These are phyloP conservation scores for Tiaroga cobitis DNA, from an alignment of 2,797 vertebrate genomes.

Conservation along the genomic window DNA sequence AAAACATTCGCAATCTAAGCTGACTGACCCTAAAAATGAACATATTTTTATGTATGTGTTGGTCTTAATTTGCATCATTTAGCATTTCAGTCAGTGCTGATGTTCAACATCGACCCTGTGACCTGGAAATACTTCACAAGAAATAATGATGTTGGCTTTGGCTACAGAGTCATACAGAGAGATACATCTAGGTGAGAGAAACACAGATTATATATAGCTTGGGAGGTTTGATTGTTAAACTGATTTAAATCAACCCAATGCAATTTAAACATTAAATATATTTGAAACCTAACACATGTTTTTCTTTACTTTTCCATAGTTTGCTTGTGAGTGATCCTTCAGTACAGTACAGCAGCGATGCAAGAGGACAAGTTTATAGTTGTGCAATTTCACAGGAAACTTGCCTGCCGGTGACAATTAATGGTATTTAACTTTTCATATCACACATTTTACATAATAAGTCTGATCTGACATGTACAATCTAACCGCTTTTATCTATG, in stretches of 20 bases:
- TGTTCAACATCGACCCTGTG: slow-evolving; percentile 73
- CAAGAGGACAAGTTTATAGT: neutral
- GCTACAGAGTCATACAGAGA: slow-evolving; percentile 76
- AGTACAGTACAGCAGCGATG: slow-evolving; percentile 57
- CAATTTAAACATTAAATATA: neutral
- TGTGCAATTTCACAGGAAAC: neutral
- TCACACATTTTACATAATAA: neutral
- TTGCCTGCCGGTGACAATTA: slow-evolving; percentile 43
- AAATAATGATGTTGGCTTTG: slow-evolving; percentile 65
- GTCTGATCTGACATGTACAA: neutral
- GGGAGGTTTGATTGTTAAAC: neutral
- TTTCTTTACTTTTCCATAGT: slow-evolving; percentile 58
- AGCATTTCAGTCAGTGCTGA: slow-evolving; percentile 61
- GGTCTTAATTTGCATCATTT: slow-evolving; percentile 5
- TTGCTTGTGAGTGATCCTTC: slow-evolving; percentile 76
- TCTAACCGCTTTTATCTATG: neutral
- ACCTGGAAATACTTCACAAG: slow-evolving; percentile 65
- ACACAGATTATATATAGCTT: too few species aligned
- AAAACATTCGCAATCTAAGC: neutral
- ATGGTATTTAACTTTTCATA: slow-evolving; percentile 49
- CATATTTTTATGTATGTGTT: neutral
- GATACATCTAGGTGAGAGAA: slow-evolving; percentile 61
- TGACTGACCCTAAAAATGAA: neutral
- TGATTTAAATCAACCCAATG: neutral
- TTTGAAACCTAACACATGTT: neutral